A percentile compares a stretch with the other conserved stretches of the same genome.
phyloP scores from a whole-genome alignment of 2,113 vertebrate species.

The Indicator indicator region DNA sequence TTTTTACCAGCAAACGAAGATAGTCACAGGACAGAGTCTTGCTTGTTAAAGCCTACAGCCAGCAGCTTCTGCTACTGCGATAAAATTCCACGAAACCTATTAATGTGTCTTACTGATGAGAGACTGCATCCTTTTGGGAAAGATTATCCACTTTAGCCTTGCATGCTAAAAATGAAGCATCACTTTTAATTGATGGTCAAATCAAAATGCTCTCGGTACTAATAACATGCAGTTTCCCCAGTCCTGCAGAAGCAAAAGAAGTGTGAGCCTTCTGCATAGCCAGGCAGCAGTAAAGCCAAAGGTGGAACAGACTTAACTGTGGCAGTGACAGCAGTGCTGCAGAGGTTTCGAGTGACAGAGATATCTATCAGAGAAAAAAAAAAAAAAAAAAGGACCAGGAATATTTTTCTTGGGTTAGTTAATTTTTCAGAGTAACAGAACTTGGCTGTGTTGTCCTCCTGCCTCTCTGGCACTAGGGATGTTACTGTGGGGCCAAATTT shows the following conservation, averaged over 20 bases:
- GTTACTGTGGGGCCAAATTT: not conserved
- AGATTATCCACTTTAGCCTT: slow-evolving; percentile 28
- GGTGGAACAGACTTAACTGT: not conserved
- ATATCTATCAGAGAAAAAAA: not conserved
- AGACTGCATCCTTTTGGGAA: not conserved
- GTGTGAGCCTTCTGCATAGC: not conserved
- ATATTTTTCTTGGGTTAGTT: not conserved
- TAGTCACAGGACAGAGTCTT: not conserved
- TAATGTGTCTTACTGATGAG: not conserved
- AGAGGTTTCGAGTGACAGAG: not conserved
- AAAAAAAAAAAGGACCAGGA: not conserved
- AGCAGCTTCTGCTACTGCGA: slow-evolving; percentile 10
- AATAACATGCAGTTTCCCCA: not conserved
- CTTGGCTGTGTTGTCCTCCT: not conserved
- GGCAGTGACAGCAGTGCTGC: fast-evolving
- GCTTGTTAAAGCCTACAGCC: not conserved
- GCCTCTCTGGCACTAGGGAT: not conserved
- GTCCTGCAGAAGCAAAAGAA: not conserved
- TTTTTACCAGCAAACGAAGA: not conserved
- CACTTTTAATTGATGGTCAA: not conserved
- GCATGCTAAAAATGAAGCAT: not conserved
- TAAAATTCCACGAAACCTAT: slow-evolving; percentile 33
- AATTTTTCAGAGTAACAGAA: not conserved
- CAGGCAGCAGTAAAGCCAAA: not conserved
- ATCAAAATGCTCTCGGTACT: not conserved